Base-by-base conservation (phyloP, 2,113 vertebrate species). In the Gadus chalcogrammus region DNA sequence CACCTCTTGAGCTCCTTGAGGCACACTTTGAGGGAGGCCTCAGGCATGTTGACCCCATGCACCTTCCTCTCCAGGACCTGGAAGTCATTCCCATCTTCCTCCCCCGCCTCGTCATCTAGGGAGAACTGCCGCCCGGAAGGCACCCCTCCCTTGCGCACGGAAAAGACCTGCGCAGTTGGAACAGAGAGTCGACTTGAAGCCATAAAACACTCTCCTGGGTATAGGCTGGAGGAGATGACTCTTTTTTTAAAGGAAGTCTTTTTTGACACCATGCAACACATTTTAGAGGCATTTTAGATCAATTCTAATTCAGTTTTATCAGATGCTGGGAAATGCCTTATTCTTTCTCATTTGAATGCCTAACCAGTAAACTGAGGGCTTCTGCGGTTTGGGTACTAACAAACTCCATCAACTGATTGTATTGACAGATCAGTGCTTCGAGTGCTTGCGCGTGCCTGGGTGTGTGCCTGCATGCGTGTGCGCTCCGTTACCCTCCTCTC, bases 1-100 rank as follows among this genome's bases (percentile, higher is more conserved):
- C 77, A 95, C 97, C 97, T 94, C 86, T 95, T 98, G 4, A 99
- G 91, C 82, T 99, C 97, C 76, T 98, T 99, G 52, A 96, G 74
- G 72, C 97, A 99, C 81, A 98, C 93, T 86, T 87, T 93, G 58
- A 97, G 88, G 3, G 97, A 96, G 69, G 94, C 92, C 67, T 99
- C 96, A 0, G 96, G 92, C 96, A 99, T 99, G 72, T 85, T 94
- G 20, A 93, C 95, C 0, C 85, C 85, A 28, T 92, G 92, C 2
- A 98, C 91, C 81, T 96, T 99, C 80, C 89, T 98, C 85, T 98
- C 96, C 68, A 99, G 84, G 59, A 91, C 82, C 9, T 93, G 81
- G 2, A 88, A 90, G 75, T 98, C 96, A 86, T 99, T 95, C 0
- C 94, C 91, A 74, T 98, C 95, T 38, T 98, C 97, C 1, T 97